A percentile compares a stretch with the other conserved stretches of the same genome.
phyloP scores from a whole-genome alignment of 1,140 invertebrate species.

The Drosophila oshimai region DNA sequence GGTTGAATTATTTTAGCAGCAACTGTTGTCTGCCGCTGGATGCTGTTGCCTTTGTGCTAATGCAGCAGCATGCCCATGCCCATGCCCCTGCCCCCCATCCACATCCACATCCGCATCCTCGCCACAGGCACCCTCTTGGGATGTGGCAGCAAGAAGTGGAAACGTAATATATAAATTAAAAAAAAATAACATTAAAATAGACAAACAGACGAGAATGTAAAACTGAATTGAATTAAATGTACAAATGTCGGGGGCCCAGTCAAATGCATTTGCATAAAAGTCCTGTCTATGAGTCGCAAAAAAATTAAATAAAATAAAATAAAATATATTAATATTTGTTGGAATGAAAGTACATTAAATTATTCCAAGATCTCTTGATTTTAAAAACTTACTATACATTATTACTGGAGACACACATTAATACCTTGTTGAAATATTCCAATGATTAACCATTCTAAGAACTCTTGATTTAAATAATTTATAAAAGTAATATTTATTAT shows the following conservation, averaged over 20 bases:
- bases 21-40: slow-evolving; percentile 32
- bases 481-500: no score
- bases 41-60: slow-evolving; percentile 62
- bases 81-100: slow-evolving; percentile 5
- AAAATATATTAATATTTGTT: no score
- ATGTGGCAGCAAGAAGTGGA: slow-evolving; percentile 58
- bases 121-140: slow-evolving; percentile 33
- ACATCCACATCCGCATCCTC: neutral
- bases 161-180: slow-evolving; percentile 76
- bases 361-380: no score
- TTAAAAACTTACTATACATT: no score
- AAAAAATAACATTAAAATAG: slow-evolving; percentile 38
- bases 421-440: no score
- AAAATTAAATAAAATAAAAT: no score
- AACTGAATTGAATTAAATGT: slow-evolving; percentile 77
- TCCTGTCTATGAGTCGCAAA: neutral
- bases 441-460: no score
- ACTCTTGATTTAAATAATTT: no score
- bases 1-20: slow-evolving; percentile 70
- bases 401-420: no score
- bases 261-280: slow-evolving; percentile 12
- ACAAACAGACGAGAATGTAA: slow-evolving; percentile 46
- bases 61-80: slow-evolving; percentile 57
- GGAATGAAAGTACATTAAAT: no score
- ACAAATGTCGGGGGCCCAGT: slow-evolving; percentile 8